phyloP scores from a whole-genome alignment of 2,797 vertebrate species.

The Perodicticus potto region DNA sequence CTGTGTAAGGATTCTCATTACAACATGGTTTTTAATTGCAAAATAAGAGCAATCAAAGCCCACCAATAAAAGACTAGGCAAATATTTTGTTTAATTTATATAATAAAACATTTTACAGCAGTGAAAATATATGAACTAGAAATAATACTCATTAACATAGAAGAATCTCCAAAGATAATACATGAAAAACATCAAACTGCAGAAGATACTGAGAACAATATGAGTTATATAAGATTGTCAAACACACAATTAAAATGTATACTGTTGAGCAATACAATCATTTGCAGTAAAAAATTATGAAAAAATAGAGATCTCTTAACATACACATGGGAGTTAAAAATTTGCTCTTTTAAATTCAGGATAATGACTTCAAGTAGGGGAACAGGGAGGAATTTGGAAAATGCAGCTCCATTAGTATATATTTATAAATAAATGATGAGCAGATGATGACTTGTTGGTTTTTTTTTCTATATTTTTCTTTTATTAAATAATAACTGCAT shows the following conservation, averaged over 20 bases:
- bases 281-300: neutral
- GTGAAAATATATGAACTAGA: neutral
- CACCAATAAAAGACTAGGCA: neutral
- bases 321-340: neutral
- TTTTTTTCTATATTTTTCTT: too few relatives aligned
- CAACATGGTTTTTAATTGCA: neutral
- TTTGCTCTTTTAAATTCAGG: neutral
- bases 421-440: neutral
- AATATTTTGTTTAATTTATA: neutral
- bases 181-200: neutral
- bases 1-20: neutral
- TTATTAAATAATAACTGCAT: too few relatives aligned
- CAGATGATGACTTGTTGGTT: neutral
- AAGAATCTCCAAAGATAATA: constrained; percentile 5
- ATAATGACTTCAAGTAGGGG: neutral
- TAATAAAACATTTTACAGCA: neutral
- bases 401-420: neutral
- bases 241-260: neutral
- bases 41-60: neutral
- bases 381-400: neutral
- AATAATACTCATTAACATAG: neutral
- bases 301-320: neutral
- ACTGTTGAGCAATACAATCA: neutral
- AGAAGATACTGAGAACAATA: neutral
- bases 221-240: neutral